Conservation (phyloP, 1,140 invertebrate species). For the Grapholita molesta region DNA sequence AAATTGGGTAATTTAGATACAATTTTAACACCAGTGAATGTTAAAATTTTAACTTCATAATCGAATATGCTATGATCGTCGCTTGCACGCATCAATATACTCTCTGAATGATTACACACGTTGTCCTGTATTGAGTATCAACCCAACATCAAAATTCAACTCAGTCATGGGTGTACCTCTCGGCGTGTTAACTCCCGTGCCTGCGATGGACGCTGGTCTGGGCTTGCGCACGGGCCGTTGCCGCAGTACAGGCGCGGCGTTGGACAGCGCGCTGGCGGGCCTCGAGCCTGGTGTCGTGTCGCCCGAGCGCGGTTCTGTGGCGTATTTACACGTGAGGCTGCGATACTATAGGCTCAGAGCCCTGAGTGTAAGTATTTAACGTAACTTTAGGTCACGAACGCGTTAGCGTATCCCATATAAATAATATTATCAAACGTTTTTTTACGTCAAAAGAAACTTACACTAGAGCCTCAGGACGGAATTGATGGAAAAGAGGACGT, state of each 20-base stretch:
- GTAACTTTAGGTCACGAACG: too few relatives aligned
- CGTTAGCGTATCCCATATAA: too few relatives aligned
- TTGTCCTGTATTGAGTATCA: not conserved
- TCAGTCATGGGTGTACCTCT: slow-evolving; percentile 41
- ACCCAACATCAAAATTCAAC: not conserved
- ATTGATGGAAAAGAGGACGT: too few relatives aligned
- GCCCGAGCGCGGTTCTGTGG: slow-evolving; percentile 79
- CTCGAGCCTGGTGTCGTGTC: slow-evolving; percentile 87
- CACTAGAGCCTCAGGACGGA: too few relatives aligned
- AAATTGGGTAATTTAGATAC: too few relatives aligned
- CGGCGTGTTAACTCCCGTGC: slow-evolving; percentile 86
- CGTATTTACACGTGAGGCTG: slow-evolving; percentile 8
- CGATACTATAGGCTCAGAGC: not conserved
- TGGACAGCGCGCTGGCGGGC: slow-evolving; percentile 88
- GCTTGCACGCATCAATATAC: not conserved
- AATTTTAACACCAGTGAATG: too few relatives aligned
- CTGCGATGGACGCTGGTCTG: slow-evolving; percentile 90
- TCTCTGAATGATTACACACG: not conserved
- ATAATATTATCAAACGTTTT: too few relatives aligned
- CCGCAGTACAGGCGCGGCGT: slow-evolving; percentile 65
- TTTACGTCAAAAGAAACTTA: too few relatives aligned
- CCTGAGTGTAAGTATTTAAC: too few relatives aligned
- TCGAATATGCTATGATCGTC: too few relatives aligned
- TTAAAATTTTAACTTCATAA: too few relatives aligned
- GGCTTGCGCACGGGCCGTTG: slow-evolving; percentile 82